Evolutionary conservation across 2,888 invertebrate genomes (phyloP), one percentile per base, ranked within the genome.

Genomic region (Cosmia pyralina): DNA sequence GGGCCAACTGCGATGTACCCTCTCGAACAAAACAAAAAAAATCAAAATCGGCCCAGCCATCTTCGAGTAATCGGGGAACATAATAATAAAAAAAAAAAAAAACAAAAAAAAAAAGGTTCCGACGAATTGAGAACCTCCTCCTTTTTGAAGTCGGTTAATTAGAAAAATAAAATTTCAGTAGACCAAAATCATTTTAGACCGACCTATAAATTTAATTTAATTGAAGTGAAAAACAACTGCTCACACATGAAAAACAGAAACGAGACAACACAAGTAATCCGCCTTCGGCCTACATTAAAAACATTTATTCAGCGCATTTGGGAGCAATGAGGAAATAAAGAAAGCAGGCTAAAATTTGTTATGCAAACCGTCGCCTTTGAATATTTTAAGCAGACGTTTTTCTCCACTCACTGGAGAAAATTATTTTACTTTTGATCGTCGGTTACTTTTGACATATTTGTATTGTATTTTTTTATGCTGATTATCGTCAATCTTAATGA

Each of bases 341-440:
- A 69, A 69, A 76, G 65, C 38, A 46, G 64, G 64, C 65, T 55
- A 69, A 79, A 85, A 85, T 88, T 86, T 88, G 84, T 83, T 82
- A 86, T 87, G 83, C 87, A 85, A 86, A 87, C 69, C 65, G 68
- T 58, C 48, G 72, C 65, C 66, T 58, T 60, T 87, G 90, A 88
- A 90, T 89, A 81, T 86, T 87, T 87, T 77, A 84, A 63, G 22
- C 44, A 67, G 69, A 75, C 77, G 68, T 85, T 87, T 82, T 81
- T 73, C 84, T 87, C 74, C 70, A 66, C 66, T 53, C 22, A 62
- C 60, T 75, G 84, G 82, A 81, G 72, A 84, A 85, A 53, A 87
- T 85, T 72, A 86, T 83, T 77, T 63, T 59, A 46, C 19, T 57
- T 72, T 52, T 46, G 59, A 69, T 68, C 70, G 34, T 75, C 57